Base-by-base conservation (phyloP, 1,140 invertebrate genomes). In the Drosophila funebris region DNA sequence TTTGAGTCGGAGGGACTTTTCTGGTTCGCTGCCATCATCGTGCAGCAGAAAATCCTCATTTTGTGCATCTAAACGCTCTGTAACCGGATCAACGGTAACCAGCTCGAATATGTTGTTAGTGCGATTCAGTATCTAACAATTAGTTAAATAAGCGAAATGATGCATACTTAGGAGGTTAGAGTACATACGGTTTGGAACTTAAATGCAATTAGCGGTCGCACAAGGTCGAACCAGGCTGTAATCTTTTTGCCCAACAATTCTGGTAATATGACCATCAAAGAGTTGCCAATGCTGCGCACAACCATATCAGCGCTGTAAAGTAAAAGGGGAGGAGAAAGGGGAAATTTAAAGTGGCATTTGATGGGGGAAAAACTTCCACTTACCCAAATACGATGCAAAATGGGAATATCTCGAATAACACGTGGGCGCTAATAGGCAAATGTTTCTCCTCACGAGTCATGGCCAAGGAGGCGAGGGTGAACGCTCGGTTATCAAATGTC, bases 61-160 rank as follows among this genome's bases (percentile, higher is more conserved):
- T 56, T 93, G 93, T 36, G 92, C 91, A 70, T 95, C 94, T 0
- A 93, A 84, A 0, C 94, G 93, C 69, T 95, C 94, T 39, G 96
- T 93, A 7, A 97, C 95, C 0, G 96, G 95, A 71, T 97, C 96
- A 0, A 96, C 95, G 0, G 97, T 97, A n/a, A 97, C 94, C 78
- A 99, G 90, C 92, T 99, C 98, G 92, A 99, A 99, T 70, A 98
- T 97, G 91, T 98, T 99, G 91, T 99, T 99, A 4, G 97, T 97
- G 75, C 98, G 94, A 81, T 97, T 96, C 62, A 98, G 93, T 81
- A 99, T 98, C 97, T 99, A 92, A 33, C 11, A 18, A 31, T 31
- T 33, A 33, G 14, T 4, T 8, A 0, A 58, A 52, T 24, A 57
- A 54, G 53, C 4, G 1, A 29, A 37, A 1, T 36, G 0, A 0